phyloP scores from a whole-genome alignment of 2,888 invertebrate genomes.

The Drosophila niveifrons region DNA sequence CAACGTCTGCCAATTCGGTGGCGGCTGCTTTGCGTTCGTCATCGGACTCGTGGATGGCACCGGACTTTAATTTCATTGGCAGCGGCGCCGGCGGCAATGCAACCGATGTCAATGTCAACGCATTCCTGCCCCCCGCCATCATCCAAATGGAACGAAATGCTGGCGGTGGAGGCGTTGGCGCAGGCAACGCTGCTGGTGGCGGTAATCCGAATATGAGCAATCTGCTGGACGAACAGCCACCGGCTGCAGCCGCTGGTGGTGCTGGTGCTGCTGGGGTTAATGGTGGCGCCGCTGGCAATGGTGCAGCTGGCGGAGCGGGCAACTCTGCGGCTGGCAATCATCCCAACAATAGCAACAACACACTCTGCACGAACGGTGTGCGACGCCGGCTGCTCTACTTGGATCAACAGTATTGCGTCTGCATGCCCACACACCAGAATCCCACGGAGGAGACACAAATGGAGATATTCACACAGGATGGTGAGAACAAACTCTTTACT shows the following conservation, averaged over 20 bases:
- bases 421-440: slow-evolving; percentile 86
- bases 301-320: slow-evolving; percentile 12
- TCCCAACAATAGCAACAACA: slow-evolving; percentile 38
- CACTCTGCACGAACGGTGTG: slow-evolving; percentile 67
- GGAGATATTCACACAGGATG: slow-evolving; percentile 89
- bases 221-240: slow-evolving; percentile 64
- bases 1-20: slow-evolving; percentile 24
- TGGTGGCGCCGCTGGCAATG: background rate
- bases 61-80: slow-evolving; percentile 52
- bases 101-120: slow-evolving; percentile 43
- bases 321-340: slow-evolving; percentile 37
- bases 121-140: slow-evolving; percentile 56
- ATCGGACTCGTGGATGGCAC: slow-evolving; percentile 68
- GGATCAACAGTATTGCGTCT: slow-evolving; percentile 82
- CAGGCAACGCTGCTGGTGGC: slow-evolving; percentile 13
- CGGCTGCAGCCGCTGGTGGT: slow-evolving; percentile 17
- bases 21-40: slow-evolving; percentile 61
- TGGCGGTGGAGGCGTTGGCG: slow-evolving; percentile 43
- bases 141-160: slow-evolving; percentile 48
- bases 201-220: slow-evolving; percentile 58
- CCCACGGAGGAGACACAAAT: slow-evolving; percentile 88
- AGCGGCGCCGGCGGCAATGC: slow-evolving; percentile 19
- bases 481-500: slow-evolving; percentile 77
- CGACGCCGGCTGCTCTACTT: slow-evolving; percentile 73
- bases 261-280: slow-evolving; percentile 1